These are phyloP conservation scores for mouse (Mus musculus) DNA, from an alignment of 2,113 vertebrate genomes.

Conservation along the genomic window GRCm39 chr1:123431001-123431500, in stretches of 20 bases:
- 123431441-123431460: not conserved
- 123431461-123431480: not conserved
- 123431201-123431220: rapidly evolving
- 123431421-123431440: not conserved
- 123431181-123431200: not conserved
- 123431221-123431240: not conserved
- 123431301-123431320: not conserved
- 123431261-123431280: not conserved
- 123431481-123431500: not conserved
- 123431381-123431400: not conserved
- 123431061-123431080: not conserved
- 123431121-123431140: not conserved
- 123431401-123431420: not conserved
- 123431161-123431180: not conserved
- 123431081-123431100: not conserved
- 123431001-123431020: not conserved
- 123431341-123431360: not conserved
- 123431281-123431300: not conserved
- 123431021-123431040: not conserved
- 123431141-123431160: not conserved
- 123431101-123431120: not conserved
- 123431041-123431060: not conserved
- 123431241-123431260: not conserved
- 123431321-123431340: not conserved
- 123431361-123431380: not conserved